phyloP scores from a whole-genome alignment of 35 echinoderm and acorn worm genomes.

The Nesometra sesokonis region DNA sequence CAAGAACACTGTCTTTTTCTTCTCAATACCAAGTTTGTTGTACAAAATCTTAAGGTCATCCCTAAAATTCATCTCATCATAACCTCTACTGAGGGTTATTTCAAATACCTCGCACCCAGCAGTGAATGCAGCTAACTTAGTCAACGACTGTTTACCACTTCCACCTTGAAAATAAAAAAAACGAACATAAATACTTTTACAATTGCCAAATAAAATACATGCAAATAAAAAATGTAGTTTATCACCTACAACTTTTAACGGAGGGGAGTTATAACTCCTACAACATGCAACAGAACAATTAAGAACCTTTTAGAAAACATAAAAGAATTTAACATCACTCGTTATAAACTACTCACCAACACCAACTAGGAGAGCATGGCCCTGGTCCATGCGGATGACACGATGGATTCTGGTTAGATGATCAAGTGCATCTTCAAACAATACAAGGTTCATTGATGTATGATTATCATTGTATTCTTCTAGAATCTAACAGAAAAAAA shows the following conservation, averaged over 20 bases:
- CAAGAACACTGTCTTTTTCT: slow-evolving; percentile 80
- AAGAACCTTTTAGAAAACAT: too few relatives aligned
- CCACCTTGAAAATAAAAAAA: slow-evolving; percentile 49
- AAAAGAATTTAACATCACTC: too few relatives aligned
- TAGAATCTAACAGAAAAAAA: slow-evolving; percentile 46
- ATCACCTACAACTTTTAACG: too few relatives aligned
- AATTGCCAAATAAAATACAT: too few relatives aligned
- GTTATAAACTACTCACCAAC: slow-evolving; percentile 96
- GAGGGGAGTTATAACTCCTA: too few relatives aligned
- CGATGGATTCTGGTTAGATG: slow-evolving; percentile 90
- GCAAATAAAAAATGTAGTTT: too few relatives aligned
- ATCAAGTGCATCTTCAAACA: slow-evolving; percentile 97
- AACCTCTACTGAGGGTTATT: slow-evolving; percentile 91
- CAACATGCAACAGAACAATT: too few relatives aligned
- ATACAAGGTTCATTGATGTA: slow-evolving; percentile 87
- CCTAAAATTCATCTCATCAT: slow-evolving; percentile 93
- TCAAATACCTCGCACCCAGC: slow-evolving; percentile 97
- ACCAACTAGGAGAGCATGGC: slow-evolving; percentile 83
- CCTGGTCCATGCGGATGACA: slow-evolving; percentile 94
- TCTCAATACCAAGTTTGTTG: slow-evolving; percentile 97
- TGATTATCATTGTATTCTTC: slow-evolving; percentile 95
- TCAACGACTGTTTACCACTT: slow-evolving; percentile 95
- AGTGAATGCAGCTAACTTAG: slow-evolving; percentile 71
- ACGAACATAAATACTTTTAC: too few relatives aligned
- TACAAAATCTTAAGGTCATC: slow-evolving; percentile 93